These are phyloP conservation scores for Ophion obscuratus DNA, from an alignment of 2,888 invertebrate genomes.

Conservation along the genomic window DNA sequence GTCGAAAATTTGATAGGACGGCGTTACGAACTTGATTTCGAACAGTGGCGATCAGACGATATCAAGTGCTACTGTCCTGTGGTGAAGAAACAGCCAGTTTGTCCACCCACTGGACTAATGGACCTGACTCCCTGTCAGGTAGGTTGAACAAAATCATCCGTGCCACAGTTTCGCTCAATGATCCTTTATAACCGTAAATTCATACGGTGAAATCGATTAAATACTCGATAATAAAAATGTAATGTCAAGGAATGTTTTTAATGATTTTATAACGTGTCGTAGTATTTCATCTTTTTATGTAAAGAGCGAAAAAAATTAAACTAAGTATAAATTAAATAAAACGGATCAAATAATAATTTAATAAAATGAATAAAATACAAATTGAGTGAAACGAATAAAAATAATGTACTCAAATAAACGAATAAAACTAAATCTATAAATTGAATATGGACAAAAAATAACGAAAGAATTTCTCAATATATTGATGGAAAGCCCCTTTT, in stretches of 20 bases:
- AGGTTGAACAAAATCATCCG: neutral
- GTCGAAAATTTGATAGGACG: slow-evolving; percentile 84
- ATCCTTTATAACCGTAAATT: neutral
- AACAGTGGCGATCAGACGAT: slow-evolving; percentile 83
- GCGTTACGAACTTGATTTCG: slow-evolving; percentile 84
- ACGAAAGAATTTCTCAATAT: too few relatives aligned
- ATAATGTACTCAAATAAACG: too few relatives aligned
- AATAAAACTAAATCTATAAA: too few relatives aligned
- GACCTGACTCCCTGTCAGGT: slow-evolving; percentile 83
- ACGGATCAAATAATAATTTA: too few relatives aligned
- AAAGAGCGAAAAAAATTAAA: too few relatives aligned
- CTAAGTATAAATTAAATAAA: too few relatives aligned
- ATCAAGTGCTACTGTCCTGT: slow-evolving; percentile 86
- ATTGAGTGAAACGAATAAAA: neutral
- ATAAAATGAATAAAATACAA: neutral
- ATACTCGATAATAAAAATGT: too few relatives aligned
- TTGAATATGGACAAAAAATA: too few relatives aligned
- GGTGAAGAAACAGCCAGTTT: slow-evolving; percentile 84
- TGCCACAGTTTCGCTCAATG: neutral
- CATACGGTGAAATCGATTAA: too few relatives aligned
- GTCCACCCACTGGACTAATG: slow-evolving; percentile 85
- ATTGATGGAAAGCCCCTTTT: too few relatives aligned
- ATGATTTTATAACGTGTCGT: neutral
- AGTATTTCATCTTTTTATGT: too few relatives aligned
- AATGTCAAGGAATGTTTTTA: neutral